These are phyloP conservation scores for human (Homo sapiens) DNA, from an alignment of 2,113 vertebrate genomes.

Conservation along the genomic window GRCh38 chr9:123534001-123534500, in stretches of 20 bases:
- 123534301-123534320: slow-evolving; percentile 19
- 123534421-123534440: background rate
- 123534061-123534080: background rate
- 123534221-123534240: background rate
- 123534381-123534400: slow-evolving; percentile 12
- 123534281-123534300: background rate
- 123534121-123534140: background rate
- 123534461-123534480: slow-evolving; percentile 18
- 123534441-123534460: background rate
- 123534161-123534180: background rate
- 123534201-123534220: background rate
- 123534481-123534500: background rate
- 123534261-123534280: background rate
- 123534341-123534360: background rate
- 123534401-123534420: background rate
- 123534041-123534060: background rate
- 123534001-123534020: background rate
- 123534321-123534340: background rate
- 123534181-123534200: background rate
- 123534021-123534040: background rate
- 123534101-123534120: background rate
- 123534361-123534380: background rate
- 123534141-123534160: background rate
- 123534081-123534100: background rate
- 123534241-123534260: background rate